phyloP scores from a whole-genome alignment of 1,140 invertebrate genomes.

The Danaus melanippus region DNA sequence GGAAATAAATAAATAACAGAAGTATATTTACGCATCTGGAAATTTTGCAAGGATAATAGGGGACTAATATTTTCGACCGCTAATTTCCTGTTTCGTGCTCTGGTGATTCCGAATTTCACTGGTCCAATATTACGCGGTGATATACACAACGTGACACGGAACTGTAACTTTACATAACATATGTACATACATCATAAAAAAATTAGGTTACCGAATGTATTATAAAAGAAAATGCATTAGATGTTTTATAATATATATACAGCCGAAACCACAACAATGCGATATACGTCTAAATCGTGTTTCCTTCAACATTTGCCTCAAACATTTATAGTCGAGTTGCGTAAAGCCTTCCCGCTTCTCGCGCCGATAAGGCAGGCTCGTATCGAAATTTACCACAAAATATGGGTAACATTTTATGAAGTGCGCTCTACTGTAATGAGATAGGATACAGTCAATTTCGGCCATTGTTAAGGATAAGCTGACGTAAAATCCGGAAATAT shows the following conservation, averaged over 20 bases:
- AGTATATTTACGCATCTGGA: too few relatives aligned
- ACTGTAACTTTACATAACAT: too few relatives aligned
- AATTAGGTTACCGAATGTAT: too few relatives aligned
- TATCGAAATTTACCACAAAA: conserved; percentile 35
- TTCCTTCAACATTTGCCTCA: conserved; percentile 9
- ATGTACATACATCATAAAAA: not conserved
- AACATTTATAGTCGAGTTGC: conserved; percentile 19
- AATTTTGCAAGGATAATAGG: conserved; percentile 16
- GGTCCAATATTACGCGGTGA: too few relatives aligned
- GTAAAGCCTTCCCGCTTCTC: conserved; percentile 31
- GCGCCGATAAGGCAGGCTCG: conserved; percentile 29
- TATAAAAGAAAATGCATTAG: not conserved
- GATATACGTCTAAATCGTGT: not conserved
- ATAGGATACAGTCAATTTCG: conserved; percentile 43
- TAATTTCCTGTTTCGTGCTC: conserved; percentile 20
- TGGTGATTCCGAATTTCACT: not conserved
- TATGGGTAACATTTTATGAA: conserved; percentile 41
- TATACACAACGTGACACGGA: too few relatives aligned
- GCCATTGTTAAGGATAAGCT: conserved; percentile 40
- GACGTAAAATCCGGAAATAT: conserved; percentile 39
- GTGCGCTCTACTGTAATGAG: conserved; percentile 40
- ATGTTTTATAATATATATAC: too few relatives aligned
- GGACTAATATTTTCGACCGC: conserved; percentile 19
- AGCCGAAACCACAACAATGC: too few relatives aligned
- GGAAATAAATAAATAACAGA: too few relatives aligned